Evolutionary conservation across 2,888 invertebrate species (phyloP).

Genomic region (Polia nebulosa): DNA sequence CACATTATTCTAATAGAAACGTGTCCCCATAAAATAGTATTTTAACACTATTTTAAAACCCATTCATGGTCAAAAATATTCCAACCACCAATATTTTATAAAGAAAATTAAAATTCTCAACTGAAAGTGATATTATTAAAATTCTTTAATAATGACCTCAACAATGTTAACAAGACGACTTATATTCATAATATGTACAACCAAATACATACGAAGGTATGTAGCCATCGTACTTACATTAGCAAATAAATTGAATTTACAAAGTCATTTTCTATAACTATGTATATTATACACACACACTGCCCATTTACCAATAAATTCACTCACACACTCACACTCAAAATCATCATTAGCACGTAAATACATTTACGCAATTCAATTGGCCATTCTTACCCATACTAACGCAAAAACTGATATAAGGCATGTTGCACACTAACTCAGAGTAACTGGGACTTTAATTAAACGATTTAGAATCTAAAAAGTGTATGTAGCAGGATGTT

Average conservation of each 20-base stretch:
- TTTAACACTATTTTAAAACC: constrained; percentile 2
- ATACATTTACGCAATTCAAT: constrained; percentile 34
- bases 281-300: constrained; percentile 1
- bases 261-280: constrained; percentile 9
- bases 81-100: not conserved
- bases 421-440: constrained; percentile 33
- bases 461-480: constrained; percentile 77
- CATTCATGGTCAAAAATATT: not conserved
- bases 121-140: constrained; percentile 34
- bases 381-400: constrained; percentile 40
- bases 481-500: constrained; percentile 73
- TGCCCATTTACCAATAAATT: constrained; percentile 21
- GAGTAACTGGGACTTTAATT: constrained; percentile 69
- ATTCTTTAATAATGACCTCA: constrained; percentile 26
- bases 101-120: constrained; percentile 26
- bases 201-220: constrained; percentile 14
- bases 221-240: constrained; percentile 24
- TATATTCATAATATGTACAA: constrained; percentile 24
- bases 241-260: constrained; percentile 47
- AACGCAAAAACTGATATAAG: constrained; percentile 27
- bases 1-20: too few relatives aligned
- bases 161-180: not conserved
- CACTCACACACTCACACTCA: constrained; percentile 4
- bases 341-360: constrained; percentile 24
- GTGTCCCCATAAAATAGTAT: not conserved